These are phyloP conservation scores for Drosophila orosa DNA, from an alignment of 1,140 invertebrate genomes.

Conservation along the genomic window DNA sequence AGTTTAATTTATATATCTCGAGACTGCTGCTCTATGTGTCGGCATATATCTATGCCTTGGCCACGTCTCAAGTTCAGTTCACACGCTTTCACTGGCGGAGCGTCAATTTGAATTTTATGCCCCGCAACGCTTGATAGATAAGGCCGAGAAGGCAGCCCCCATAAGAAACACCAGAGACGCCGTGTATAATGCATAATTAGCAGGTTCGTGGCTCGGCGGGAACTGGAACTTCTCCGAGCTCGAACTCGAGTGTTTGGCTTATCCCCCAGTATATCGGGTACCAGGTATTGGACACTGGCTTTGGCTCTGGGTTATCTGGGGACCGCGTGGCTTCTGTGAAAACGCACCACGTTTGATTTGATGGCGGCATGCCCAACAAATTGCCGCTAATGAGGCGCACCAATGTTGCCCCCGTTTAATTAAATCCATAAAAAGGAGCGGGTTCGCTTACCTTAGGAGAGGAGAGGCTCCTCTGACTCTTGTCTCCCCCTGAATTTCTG, in stretches of 20 bases:
- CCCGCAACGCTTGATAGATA: slow-evolving; percentile 64
- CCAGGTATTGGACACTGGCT: slow-evolving; percentile 6
- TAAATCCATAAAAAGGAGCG: slow-evolving; percentile 72
- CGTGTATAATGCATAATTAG: slow-evolving; percentile 64
- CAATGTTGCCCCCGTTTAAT: slow-evolving; percentile 69
- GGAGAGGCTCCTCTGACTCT: slow-evolving; percentile 8
- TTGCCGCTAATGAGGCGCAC: slow-evolving; percentile 75
- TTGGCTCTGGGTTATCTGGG: slow-evolving; percentile 42
- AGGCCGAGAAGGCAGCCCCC: slow-evolving; percentile 7
- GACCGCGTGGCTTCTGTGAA: slow-evolving; percentile 53
- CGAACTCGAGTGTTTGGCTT: slow-evolving; percentile 11
- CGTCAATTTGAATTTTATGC: slow-evolving; percentile 72
- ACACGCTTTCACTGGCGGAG: slow-evolving; percentile 79
- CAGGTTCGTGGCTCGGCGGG: slow-evolving; percentile 25
- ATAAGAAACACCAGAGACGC: slow-evolving; percentile 22
- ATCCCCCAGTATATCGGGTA: slow-evolving; percentile 21
- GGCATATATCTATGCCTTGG: slow-evolving; percentile 34
- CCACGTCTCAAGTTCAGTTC: slow-evolving; percentile 79
- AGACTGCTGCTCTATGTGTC: slow-evolving; percentile 22
- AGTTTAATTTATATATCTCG: slow-evolving; percentile 40
- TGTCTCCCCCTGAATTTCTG: slow-evolving; percentile 19
- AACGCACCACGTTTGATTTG: slow-evolving; percentile 57
- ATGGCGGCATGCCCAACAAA: slow-evolving; percentile 72
- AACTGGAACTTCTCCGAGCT: slow-evolving; percentile 29
- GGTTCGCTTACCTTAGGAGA: slow-evolving; percentile 51